Conservation (phyloP, 2,113 vertebrate species). For the Ciconia boyciana region DNA sequence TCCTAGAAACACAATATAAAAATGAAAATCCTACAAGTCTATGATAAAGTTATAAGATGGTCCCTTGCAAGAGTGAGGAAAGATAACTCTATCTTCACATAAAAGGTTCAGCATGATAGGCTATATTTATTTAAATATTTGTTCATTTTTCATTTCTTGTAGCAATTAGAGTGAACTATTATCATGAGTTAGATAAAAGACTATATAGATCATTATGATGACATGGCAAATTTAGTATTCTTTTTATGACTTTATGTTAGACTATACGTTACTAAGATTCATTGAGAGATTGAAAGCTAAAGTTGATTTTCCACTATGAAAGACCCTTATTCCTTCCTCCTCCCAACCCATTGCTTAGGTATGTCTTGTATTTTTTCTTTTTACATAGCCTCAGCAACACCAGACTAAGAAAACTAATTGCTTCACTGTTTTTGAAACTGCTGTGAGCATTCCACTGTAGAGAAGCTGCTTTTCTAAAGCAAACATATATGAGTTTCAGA, state of each 20-base stretch:
- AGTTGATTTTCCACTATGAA: neutral
- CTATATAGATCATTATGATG: neutral
- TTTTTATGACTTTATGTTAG: neutral
- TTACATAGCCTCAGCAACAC: neutral
- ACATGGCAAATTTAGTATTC: neutral
- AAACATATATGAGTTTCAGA: slow-evolving; percentile 40
- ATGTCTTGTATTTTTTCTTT: neutral
- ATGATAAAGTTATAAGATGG: neutral
- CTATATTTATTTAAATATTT: neutral
- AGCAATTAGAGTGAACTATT: neutral
- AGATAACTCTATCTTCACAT: neutral
- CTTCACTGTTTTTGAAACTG: slow-evolving; percentile 43
- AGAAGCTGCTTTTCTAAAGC: slow-evolving; percentile 45
- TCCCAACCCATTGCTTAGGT: neutral
- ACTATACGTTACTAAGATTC: neutral
- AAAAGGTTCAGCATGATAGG: neutral
- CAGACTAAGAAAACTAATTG: slow-evolving; percentile 28
- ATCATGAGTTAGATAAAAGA: neutral
- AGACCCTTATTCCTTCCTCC: neutral
- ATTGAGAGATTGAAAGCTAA: neutral
- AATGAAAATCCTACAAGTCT: neutral
- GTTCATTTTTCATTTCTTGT: neutral
- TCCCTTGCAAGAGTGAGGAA: neutral
- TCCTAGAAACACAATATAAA: neutral
- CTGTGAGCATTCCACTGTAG: slow-evolving; percentile 45